Base-by-base conservation (phyloP, 2,888 invertebrate species). In the Rhagonycha lutea region DNA sequence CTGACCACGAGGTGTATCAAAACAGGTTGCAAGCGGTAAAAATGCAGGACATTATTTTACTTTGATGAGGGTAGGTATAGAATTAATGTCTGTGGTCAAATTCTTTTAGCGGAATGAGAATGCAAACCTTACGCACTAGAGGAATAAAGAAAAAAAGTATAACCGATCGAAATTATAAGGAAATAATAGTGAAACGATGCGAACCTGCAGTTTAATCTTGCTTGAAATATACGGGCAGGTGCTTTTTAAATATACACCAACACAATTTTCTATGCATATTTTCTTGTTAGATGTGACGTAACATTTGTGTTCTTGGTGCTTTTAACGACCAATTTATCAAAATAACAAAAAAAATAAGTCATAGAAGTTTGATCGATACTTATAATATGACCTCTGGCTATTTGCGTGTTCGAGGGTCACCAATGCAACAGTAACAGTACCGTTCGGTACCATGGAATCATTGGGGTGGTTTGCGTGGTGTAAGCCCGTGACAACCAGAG, bases 371-470 rank as follows among this genome's bases (percentile, higher is more conserved):
- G 86, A 83, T 87, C 87, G 84, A 87, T 87, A 76, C 62, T n/a
- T 47, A 47, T 76, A n/a, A 84, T 85, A 86, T 87, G 88, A 88
- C 88, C 88, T 86, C 84, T 87, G 88, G 87, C 86, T 84, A 87
- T 85, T 86, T 83, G 86, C 86, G 87, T 87, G 87, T 85, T 84
- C 80, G 79, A 80, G 84, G 80, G 82, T 83, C 81, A 81, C 79
- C 81, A 80, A 80, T 75, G 77, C 74, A 69, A 70, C n/a, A 47
- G 47, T 5, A 29, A 26, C 73, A 73, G 86, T 86, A 82, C 84
- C 85, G 84, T 77, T 78, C 79, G 80, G 86, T 83, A 83, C 84
- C 83, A 80, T 78, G 79, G 77, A 77, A 79, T 77, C 47, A 65
- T 71, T 69, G 75, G 74, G 74, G 75, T 76, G 71, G 73, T 73